These are phyloP conservation scores for Bergia puertoricense DNA, from an alignment of 92 coral and sea anemone species.

Conservation along the genomic window DNA sequence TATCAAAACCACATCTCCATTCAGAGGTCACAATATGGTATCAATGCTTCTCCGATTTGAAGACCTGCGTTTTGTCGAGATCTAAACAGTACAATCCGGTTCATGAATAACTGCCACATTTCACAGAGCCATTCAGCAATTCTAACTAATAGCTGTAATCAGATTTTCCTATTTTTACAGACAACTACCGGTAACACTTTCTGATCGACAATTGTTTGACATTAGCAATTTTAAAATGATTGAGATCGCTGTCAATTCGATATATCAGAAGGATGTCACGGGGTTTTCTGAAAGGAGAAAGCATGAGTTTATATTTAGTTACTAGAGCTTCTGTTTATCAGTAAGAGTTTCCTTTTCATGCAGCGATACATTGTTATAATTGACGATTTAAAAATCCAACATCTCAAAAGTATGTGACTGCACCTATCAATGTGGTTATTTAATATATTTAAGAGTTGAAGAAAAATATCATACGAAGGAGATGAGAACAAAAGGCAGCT, in stretches of 20 bases:
- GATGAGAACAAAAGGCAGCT: no score
- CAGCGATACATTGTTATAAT: no score
- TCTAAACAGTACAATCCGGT: not conserved
- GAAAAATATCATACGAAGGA: not conserved
- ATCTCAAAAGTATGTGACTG: no score
- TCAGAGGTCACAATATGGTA: not conserved
- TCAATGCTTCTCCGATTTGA: not conserved
- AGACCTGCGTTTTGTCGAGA: not conserved
- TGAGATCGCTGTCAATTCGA: not conserved
- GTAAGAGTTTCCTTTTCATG: not conserved
- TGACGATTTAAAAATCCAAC: not conserved
- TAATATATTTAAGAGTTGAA: not conserved
- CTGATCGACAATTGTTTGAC: constrained; percentile 13
- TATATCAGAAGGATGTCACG: not conserved
- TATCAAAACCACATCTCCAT: not conserved
- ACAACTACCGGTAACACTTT: not conserved
- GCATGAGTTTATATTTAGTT: not conserved
- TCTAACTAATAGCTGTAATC: not conserved
- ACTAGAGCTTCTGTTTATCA: not conserved
- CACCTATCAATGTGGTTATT: no score
- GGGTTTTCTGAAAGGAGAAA: not conserved
- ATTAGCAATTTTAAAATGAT: not conserved
- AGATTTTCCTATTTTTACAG: not conserved
- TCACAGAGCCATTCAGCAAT: not conserved
- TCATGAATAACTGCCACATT: not conserved